These are phyloP conservation scores for Euwallacea similis DNA, from an alignment of 1,140 invertebrate species.

Conservation along the genomic window DNA sequence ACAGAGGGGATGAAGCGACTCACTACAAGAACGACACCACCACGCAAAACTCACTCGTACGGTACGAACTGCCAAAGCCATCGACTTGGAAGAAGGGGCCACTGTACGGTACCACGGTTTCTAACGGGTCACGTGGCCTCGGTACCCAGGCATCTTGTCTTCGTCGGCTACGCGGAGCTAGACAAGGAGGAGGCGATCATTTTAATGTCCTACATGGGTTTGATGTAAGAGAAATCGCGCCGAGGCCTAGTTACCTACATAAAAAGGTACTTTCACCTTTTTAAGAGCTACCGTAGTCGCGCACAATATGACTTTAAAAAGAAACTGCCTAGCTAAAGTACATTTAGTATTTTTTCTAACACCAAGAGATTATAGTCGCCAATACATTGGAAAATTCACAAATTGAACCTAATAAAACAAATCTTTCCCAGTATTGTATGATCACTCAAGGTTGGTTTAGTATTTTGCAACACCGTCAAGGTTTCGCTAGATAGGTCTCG, in stretches of 20 bases:
- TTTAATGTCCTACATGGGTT: neutral
- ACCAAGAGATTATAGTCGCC: too few species aligned
- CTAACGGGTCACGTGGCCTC: constrained; percentile 46
- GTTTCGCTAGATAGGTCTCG: constrained; percentile 4
- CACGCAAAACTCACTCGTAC: constrained; percentile 19
- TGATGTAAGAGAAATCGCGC: constrained; percentile 40
- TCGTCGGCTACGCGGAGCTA: constrained; percentile 17
- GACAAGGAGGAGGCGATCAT: constrained; percentile 44
- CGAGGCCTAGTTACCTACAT: constrained; percentile 53
- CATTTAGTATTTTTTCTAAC: too few species aligned
- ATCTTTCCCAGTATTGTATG: neutral
- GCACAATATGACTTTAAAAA: too few species aligned
- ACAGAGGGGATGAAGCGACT: constrained; percentile 47
- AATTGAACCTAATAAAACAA: too few species aligned
- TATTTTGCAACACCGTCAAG: constrained; percentile 8
- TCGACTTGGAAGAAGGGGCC: constrained; percentile 34
- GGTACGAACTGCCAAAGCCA: constrained; percentile 19
- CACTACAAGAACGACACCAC: constrained; percentile 20
- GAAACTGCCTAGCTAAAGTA: too few species aligned
- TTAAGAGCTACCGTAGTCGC: neutral
- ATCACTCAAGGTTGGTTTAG: constrained; percentile 6
- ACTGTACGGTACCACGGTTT: constrained; percentile 33
- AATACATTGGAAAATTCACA: too few species aligned
- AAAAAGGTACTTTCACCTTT: constrained; percentile 51
- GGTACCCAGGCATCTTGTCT: constrained; percentile 18